A percentile compares a stretch with the other conserved stretches of the same genome.
Conservation (phyloP, 2,113 vertebrate genomes). For the Paradoxurus hermaphroditus region DNA sequence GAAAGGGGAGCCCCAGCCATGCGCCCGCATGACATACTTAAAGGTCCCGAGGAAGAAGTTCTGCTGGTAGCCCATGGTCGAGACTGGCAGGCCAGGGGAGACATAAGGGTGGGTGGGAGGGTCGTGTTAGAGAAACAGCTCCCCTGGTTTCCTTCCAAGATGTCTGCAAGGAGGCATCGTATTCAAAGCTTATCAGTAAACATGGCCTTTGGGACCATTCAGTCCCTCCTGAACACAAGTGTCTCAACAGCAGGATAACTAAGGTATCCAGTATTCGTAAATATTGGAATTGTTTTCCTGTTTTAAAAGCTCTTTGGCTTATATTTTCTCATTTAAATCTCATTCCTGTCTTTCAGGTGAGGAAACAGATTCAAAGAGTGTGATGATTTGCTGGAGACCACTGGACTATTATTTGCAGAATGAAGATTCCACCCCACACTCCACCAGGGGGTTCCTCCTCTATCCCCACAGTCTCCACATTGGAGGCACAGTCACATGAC, state of each 20-base stretch:
- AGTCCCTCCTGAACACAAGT: neutral
- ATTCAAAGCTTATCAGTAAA: neutral
- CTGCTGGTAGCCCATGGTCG: neutral
- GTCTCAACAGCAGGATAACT: neutral
- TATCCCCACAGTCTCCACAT: neutral
- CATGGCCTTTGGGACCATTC: neutral
- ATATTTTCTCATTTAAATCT: neutral
- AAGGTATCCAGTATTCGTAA: neutral
- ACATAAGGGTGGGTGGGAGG: rapidly evolving
- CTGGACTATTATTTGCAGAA: neutral
- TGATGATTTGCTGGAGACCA: neutral
- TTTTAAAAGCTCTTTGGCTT: neutral
- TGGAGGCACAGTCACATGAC: neutral
- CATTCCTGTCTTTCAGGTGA: neutral
- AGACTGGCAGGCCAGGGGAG: neutral
- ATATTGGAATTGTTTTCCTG: neutral
- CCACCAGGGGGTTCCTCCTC: neutral
- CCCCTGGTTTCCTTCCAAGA: neutral
- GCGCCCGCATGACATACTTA: neutral
- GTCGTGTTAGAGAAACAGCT: neutral
- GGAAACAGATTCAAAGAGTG: neutral
- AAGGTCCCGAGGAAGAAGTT: neutral
- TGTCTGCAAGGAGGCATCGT: neutral
- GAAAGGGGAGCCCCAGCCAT: neutral
- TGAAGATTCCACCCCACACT: neutral